Evolutionary conservation across 35 echinoderm and acorn worm species (phyloP).

Genomic region (Holothuria glaberrima): DNA sequence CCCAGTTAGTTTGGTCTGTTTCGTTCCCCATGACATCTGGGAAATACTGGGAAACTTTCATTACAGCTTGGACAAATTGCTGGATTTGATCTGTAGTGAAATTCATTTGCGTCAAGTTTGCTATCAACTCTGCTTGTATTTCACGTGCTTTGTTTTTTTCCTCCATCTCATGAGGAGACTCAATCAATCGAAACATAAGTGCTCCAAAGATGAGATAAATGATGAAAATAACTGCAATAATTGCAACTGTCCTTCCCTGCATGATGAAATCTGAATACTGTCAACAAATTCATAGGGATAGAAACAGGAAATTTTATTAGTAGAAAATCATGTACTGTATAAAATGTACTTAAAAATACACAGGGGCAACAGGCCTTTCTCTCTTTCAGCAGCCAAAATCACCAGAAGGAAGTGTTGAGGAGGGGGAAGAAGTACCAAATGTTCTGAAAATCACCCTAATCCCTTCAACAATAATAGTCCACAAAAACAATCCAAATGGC

Average conservation of each 20-base stretch:
- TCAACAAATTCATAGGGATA: too few species aligned
- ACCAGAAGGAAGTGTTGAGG: too few species aligned
- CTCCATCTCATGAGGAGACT: conserved; percentile 48
- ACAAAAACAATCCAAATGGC: too few species aligned
- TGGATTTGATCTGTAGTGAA: conserved; percentile 9
- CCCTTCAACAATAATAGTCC: too few species aligned
- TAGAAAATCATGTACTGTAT: too few species aligned
- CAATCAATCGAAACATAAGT: conserved; percentile 68
- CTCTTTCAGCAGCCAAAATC: too few species aligned
- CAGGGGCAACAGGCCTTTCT: too few species aligned
- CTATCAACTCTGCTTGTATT: conserved; percentile 27
- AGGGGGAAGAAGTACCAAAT: too few species aligned
- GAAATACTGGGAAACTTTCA: conserved; percentile 6
- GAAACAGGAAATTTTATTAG: too few species aligned
- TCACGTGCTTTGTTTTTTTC: background rate
- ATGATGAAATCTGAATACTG: conserved; percentile 35
- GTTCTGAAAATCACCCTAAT: too few species aligned
- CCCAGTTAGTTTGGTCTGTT: conserved; percentile 77
- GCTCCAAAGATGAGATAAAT: conserved; percentile 84
- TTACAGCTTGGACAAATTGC: conserved; percentile 11
- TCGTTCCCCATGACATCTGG: conserved; percentile 41
- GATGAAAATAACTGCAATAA: conserved; percentile 70
- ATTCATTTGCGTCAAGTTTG: conserved; percentile 42
- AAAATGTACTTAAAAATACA: too few species aligned
- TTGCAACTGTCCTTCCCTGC: conserved; percentile 69